Evolutionary conservation across 2,113 vertebrate genomes (phyloP).

Genomic region (Entelurus aequoreus): DNA sequence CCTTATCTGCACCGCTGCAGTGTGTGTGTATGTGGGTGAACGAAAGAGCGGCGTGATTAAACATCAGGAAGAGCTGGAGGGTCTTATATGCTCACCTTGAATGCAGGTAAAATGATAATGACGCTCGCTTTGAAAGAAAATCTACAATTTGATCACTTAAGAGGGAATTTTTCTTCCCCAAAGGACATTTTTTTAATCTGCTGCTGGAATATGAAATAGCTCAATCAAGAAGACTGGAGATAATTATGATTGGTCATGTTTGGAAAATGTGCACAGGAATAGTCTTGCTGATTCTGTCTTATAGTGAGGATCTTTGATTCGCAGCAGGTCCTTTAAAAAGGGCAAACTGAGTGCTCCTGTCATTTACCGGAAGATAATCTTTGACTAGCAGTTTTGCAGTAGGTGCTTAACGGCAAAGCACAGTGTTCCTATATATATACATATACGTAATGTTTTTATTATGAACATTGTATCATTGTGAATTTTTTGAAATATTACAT

Average conservation of each 20-base stretch:
- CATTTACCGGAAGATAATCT: too few species aligned
- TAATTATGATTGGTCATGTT: conserved; percentile 33
- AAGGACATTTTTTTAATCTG: conserved; percentile 39
- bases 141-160: conserved; percentile 54
- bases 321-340: too few species aligned
- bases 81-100: conserved; percentile 46
- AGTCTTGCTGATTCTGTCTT: background rate
- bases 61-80: conserved; percentile 63
- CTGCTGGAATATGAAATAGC: conserved; percentile 42
- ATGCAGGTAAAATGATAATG: conserved; percentile 61
- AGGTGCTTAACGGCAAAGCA: too few species aligned
- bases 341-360: too few species aligned
- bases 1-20: conserved; percentile 71
- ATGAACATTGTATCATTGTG: too few species aligned
- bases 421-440: too few species aligned
- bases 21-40: conserved; percentile 39
- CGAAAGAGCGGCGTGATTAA: conserved; percentile 58
- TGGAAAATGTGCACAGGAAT: background rate
- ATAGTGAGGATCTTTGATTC: background rate
- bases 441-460: too few species aligned
- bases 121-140: conserved; percentile 34
- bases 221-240: conserved; percentile 56
- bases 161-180: conserved; percentile 54
- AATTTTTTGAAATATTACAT: too few species aligned
- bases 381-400: too few species aligned